Evolutionary conservation across 1,140 invertebrate species (phyloP), one percentile per base, ranked within the genome.

Genomic region (Uloborus diversus): DNA sequence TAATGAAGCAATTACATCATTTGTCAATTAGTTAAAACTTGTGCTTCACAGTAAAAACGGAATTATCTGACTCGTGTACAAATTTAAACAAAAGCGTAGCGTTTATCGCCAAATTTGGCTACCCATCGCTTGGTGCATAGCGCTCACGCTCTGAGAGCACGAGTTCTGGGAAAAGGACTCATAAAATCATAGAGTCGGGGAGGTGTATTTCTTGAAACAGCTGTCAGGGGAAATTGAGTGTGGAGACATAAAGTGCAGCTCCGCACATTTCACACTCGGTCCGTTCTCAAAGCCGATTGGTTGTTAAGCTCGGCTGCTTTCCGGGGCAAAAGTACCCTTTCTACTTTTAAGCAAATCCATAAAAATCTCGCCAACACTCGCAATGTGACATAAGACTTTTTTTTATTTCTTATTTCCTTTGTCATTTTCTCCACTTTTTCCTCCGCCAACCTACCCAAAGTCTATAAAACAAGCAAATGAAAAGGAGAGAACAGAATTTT

Each of bases 321-420:
- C 17, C 59, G 32, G 73, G 37, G 37, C 47, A 61, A 56, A 78
- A 78, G 47, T 78, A 57, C 73, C 62, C 66, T 78, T 65, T 66
- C 73, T 78, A 78, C 73, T 78, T 78, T 78, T 78, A 78, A 78
- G 73, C 73, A 78, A 78, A 78, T 78, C 73, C 73, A 78, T 78
- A 78, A 78, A 78, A 78, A 78, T 66, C 73, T 78, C 73, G 61
- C 73, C 73, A 78, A 78, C 73, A 56, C 73, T 62, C 30, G 30
- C 57, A 49, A 49, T 73, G 70, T 78, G 62, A 78, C 73, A 78
- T 42, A 35, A 25, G 9, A 27, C 30, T 59, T 70, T 59, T 53
- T 66, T 42, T 56, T 66, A 30, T 66, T 66, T 65, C 37, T 59
- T 35, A 47, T 64, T 57, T 57, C 32, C 9, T 62, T 62, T 66